These are phyloP conservation scores for Malurus alboscapulatus DNA, from an alignment of 2,113 vertebrate genomes.

Conservation along the genomic window DNA sequence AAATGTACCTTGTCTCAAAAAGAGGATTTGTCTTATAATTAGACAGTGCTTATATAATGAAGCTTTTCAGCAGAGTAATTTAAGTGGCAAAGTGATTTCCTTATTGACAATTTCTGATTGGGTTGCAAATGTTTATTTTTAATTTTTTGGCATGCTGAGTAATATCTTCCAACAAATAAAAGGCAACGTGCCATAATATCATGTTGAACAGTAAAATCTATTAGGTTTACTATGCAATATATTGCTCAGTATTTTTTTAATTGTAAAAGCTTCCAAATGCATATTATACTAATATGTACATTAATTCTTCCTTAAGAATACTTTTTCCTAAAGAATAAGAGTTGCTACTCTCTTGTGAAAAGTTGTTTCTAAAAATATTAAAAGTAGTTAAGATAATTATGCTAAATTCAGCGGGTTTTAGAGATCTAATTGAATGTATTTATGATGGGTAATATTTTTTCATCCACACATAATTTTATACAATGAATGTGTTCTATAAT, in stretches of 20 bases:
- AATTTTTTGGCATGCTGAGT: neutral
- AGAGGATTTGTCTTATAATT: neutral
- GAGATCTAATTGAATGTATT: neutral
- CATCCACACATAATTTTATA: neutral
- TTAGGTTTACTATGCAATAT: neutral
- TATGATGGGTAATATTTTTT: neutral
- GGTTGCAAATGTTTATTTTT: neutral
- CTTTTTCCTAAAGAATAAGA: neutral
- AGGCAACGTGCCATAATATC: neutral
- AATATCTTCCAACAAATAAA: neutral
- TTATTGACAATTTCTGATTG: neutral
- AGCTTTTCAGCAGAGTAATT: neutral
- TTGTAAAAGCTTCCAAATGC: neutral
- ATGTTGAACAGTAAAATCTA: neutral
- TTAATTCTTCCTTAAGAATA: neutral
- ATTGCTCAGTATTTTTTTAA: neutral
- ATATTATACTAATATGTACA: neutral
- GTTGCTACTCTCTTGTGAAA: neutral
- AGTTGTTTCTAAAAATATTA: neutral
- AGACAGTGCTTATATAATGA: neutral
- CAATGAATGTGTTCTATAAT: neutral
- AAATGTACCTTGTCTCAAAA: neutral
- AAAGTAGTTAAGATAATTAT: neutral
- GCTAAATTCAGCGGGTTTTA: neutral
- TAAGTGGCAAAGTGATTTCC: neutral